Evolutionary conservation across 2,888 invertebrate species (phyloP).

Genomic region (Deladenus siricidicola): DNA sequence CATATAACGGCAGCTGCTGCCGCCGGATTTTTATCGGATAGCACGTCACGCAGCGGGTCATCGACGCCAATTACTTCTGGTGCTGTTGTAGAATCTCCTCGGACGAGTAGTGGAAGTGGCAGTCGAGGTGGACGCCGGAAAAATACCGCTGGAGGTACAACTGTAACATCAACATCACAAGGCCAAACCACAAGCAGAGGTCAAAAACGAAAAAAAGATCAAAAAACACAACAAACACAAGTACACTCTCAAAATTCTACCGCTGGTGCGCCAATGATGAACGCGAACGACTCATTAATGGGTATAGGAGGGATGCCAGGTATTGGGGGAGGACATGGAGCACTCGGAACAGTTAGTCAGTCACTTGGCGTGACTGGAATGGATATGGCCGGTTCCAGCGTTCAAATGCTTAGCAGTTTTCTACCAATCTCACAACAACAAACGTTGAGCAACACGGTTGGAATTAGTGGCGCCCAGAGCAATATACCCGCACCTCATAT

Average conservation of each 20-base stretch:
- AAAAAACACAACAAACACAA: slow-evolving; percentile 1
- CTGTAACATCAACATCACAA: slow-evolving; percentile 3
- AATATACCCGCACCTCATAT: background rate
- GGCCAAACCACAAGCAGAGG: slow-evolving; percentile 7
- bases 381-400: slow-evolving; percentile 3
- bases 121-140: slow-evolving; percentile 16
- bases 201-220: slow-evolving; percentile 16
- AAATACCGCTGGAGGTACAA: background rate
- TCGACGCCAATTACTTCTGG: background rate
- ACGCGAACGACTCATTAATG: too few relatives aligned
- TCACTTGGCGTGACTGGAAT: too few relatives aligned
- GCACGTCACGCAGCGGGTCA: slow-evolving; percentile 2
- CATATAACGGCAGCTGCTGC: background rate
- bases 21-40: background rate
- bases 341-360: too few relatives aligned
- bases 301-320: background rate
- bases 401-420: background rate
- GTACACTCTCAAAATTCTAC: background rate
- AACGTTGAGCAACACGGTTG: too few relatives aligned
- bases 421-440: too few relatives aligned
- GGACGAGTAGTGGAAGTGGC: slow-evolving; percentile 9
- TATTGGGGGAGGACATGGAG: too few relatives aligned
- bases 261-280: slow-evolving; percentile 6
- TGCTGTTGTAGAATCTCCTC: background rate
- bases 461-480: background rate